Percentiles rank a stretch among this genome's conserved stretches.
These are phyloP conservation scores for Aspidoscelis tigris DNA, from an alignment of 2,113 vertebrate genomes.

Conservation along the genomic window DNA sequence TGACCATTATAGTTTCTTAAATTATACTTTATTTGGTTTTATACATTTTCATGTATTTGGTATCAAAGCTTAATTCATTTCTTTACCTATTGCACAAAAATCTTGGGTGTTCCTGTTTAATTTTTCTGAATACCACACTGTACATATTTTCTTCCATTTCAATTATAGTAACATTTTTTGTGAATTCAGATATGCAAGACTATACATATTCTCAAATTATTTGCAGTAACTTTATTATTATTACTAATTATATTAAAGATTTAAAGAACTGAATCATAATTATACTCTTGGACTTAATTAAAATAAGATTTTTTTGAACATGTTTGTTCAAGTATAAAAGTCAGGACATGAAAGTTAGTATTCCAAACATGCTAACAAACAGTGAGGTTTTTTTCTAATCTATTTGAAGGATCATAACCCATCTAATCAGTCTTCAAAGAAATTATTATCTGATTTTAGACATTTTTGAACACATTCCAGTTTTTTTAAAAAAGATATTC, in stretches of 20 bases:
- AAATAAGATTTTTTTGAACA: slow-evolving; percentile 36
- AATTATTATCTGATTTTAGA: slow-evolving; percentile 64
- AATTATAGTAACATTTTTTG: slow-evolving; percentile 20
- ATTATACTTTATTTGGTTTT: not conserved
- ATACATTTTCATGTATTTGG: not conserved
- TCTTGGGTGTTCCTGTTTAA: not conserved
- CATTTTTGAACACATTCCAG: slow-evolving; percentile 62
- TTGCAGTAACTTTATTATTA: slow-evolving; percentile 41
- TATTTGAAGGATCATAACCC: slow-evolving; percentile 61
- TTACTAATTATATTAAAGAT: slow-evolving; percentile 36
- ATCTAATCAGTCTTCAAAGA: slow-evolving; percentile 70
- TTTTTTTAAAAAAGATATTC: slow-evolving; percentile 64
- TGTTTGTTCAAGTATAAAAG: slow-evolving; percentile 46
- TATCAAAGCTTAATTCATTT: not conserved
- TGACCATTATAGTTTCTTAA: not conserved
- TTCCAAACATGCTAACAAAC: slow-evolving; percentile 42
- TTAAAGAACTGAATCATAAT: slow-evolving; percentile 23
- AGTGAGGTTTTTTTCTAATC: slow-evolving; percentile 50
- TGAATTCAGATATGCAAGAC: not conserved
- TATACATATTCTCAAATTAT: not conserved
- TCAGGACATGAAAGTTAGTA: slow-evolving; percentile 28
- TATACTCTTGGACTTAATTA: slow-evolving; percentile 44
- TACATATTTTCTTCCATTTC: slow-evolving; percentile 23
- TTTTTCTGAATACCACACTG: slow-evolving; percentile 6
- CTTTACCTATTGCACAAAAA: not conserved